Conservation (phyloP, 2,113 vertebrate species). For the Sapayoa aenigma region DNA sequence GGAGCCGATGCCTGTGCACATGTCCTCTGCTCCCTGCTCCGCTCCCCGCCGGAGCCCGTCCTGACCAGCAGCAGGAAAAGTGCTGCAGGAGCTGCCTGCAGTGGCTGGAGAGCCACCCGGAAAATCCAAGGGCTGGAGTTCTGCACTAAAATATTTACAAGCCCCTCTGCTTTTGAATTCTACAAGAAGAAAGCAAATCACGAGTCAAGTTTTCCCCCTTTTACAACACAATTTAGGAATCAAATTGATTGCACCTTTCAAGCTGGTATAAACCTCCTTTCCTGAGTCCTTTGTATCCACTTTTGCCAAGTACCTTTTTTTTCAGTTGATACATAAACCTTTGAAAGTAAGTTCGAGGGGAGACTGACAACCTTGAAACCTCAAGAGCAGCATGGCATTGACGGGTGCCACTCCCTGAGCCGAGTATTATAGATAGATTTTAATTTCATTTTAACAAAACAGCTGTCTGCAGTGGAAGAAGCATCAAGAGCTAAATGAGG, state of each 20-base stretch:
- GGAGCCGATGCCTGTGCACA: accelerated
- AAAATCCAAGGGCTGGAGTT: background rate
- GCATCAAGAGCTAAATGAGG: constrained; percentile 75
- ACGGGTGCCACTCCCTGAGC: background rate
- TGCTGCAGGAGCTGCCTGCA: background rate
- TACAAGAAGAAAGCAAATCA: background rate
- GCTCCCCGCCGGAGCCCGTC: accelerated
- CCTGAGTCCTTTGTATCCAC: background rate
- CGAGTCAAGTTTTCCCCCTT: background rate
- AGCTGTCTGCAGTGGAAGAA: constrained; percentile 75
- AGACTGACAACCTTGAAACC: constrained; percentile 54
- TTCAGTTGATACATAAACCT: background rate
- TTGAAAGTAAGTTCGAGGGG: constrained; percentile 52
- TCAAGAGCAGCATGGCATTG: constrained; percentile 32
- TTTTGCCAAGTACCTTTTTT: background rate
- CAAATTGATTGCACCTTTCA: constrained; percentile 20
- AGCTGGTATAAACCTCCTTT: background rate
- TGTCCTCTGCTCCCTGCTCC: background rate
- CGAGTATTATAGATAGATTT: constrained; percentile 65
- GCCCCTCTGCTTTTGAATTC: background rate
- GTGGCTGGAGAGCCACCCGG: background rate
- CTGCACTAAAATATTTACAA: background rate
- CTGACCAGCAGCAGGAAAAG: background rate
- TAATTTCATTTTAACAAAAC: constrained; percentile 83
- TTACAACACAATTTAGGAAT: background rate